Evolutionary conservation across 2,797 vertebrate genomes (phyloP).

Genomic region (Lagocephalus sceleratus): DNA sequence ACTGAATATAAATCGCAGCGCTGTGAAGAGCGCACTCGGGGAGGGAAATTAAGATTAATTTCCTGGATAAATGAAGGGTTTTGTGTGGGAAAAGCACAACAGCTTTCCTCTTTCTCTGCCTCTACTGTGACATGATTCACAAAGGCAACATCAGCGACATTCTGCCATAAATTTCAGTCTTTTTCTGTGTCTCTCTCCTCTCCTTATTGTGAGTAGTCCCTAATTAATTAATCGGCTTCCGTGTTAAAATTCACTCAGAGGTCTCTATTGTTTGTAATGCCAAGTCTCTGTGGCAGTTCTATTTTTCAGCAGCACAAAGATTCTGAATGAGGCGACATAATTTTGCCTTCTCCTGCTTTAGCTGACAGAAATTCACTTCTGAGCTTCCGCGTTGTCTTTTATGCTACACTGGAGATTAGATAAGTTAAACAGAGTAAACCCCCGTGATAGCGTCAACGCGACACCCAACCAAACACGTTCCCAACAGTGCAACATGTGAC

Average conservation of each 20-base stretch:
- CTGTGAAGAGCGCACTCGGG: conserved; percentile 36
- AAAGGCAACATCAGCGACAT: conserved; percentile 37
- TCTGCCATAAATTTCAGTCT: conserved; percentile 27
- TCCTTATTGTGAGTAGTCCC: conserved; percentile 18
- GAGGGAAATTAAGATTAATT: conserved; percentile 58
- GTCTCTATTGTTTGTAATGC: conserved; percentile 32
- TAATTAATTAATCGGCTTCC: conserved; percentile 55
- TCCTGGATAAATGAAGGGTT: conserved; percentile 50
- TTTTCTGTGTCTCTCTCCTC: conserved; percentile 13
- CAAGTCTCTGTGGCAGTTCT: conserved; percentile 37
- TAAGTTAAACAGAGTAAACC: too few species aligned
- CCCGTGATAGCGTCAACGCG: background rate
- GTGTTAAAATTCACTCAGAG: conserved; percentile 47
- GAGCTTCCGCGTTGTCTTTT: background rate
- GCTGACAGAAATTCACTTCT: conserved; percentile 15
- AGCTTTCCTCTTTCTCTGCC: conserved; percentile 27
- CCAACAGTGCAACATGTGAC: too few species aligned
- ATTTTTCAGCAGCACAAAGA: conserved; percentile 34
- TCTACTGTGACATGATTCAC: conserved; percentile 21
- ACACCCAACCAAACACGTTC: background rate
- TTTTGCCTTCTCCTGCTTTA: conserved; percentile 15
- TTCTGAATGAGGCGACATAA: conserved; percentile 18
- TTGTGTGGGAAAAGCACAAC: conserved; percentile 39
- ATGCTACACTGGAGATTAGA: too few species aligned
- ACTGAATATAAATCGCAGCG: conserved; percentile 44